A percentile compares a stretch with the other conserved stretches of the same genome.
Evolutionary conservation across 2,113 vertebrate genomes (phyloP).

Genomic region (Pelmatolapia mariae): DNA sequence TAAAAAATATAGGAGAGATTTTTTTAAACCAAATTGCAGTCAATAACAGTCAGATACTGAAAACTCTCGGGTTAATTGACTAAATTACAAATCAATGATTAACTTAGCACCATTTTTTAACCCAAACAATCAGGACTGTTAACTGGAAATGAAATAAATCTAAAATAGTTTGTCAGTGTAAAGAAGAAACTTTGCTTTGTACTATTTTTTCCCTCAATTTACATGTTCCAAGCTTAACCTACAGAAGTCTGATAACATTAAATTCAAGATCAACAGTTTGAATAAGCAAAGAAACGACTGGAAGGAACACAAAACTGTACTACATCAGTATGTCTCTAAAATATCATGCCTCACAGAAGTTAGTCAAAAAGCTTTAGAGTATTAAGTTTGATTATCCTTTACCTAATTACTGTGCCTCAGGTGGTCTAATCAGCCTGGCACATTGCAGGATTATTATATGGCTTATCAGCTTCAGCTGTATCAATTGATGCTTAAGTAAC

Average conservation of each 20-base stretch:
- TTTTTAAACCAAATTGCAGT: not conserved
- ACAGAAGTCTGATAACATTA: not conserved
- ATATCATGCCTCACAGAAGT: not conserved
- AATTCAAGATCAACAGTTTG: not conserved
- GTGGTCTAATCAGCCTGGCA: conserved; percentile 37
- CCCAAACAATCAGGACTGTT: not conserved
- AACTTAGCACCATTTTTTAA: not conserved
- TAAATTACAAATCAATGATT: not conserved
- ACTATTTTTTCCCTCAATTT: not conserved
- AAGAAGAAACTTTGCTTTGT: not conserved
- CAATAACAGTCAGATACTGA: not conserved
- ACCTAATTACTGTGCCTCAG: conserved; percentile 44
- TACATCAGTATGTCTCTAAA: not conserved
- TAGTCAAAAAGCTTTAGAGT: conserved; percentile 24
- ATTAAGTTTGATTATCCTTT: conserved; percentile 36
- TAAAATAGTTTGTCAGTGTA: not conserved
- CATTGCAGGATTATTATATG: conserved; percentile 29
- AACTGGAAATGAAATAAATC: not conserved
- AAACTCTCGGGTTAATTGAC: not conserved
- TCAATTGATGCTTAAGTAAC: conserved; percentile 33
- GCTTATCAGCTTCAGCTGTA: conserved; percentile 30
- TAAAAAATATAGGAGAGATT: not conserved
- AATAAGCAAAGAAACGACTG: not conserved
- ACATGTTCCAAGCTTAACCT: not conserved
- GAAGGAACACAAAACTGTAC: not conserved